Conservation (phyloP, 2,888 invertebrate species). For the Drosophila nr. fundita region DNA sequence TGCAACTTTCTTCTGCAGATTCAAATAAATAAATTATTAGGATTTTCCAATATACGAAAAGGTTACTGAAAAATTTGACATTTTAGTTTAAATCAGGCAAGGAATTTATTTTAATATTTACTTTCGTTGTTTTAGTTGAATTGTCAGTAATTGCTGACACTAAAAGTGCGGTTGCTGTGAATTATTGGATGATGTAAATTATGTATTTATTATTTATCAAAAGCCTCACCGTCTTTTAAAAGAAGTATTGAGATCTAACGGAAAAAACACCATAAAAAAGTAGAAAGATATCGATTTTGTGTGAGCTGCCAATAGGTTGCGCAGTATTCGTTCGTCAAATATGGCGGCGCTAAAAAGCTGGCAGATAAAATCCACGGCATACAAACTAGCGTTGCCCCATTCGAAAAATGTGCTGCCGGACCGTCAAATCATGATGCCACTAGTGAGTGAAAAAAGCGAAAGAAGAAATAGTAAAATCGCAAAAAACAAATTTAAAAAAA, state of each 20-base stretch:
- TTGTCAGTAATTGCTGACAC: slow-evolving; percentile 11
- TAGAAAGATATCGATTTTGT: background rate
- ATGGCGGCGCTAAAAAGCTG: slow-evolving; percentile 7
- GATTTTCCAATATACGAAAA: slow-evolving; percentile 45
- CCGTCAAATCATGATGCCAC: background rate
- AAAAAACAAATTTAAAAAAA: slow-evolving; percentile 2
- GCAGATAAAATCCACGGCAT: slow-evolving; percentile 1
- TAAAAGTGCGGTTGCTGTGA: slow-evolving; percentile 22
- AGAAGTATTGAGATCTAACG: background rate
- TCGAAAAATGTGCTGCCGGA: slow-evolving; percentile 19
- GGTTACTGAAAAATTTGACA: slow-evolving; percentile 68
- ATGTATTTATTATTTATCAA: background rate
- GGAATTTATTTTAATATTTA: slow-evolving; percentile 6
- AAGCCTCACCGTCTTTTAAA: background rate
- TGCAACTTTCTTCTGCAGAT: slow-evolving; percentile 30
- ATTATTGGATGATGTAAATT: background rate
- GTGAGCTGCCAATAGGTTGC: background rate
- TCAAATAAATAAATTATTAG: slow-evolving; percentile 31
- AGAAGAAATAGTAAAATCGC: slow-evolving; percentile 29
- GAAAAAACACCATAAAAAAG: background rate
- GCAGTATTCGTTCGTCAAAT: slow-evolving; percentile 7
- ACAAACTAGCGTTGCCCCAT: slow-evolving; percentile 3
- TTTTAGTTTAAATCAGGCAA: slow-evolving; percentile 52
- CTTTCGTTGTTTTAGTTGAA: slow-evolving; percentile 6
- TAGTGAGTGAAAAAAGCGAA: slow-evolving; percentile 6